These are phyloP conservation scores for Clostera curtula DNA, from an alignment of 2,888 invertebrate genomes.

Conservation along the genomic window DNA sequence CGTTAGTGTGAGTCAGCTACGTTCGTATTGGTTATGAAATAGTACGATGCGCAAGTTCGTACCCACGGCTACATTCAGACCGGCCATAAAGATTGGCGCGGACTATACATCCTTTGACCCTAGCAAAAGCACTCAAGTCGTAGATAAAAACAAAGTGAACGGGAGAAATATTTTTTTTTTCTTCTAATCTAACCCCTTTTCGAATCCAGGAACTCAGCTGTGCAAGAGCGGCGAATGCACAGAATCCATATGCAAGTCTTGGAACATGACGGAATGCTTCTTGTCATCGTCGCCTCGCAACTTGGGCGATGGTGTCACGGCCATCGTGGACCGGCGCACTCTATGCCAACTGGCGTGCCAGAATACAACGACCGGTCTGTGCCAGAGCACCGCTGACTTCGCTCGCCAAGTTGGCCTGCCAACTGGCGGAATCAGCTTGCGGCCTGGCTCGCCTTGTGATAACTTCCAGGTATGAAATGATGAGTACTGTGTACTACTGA, in stretches of 20 bases:
- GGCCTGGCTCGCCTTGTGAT: constrained; percentile 98
- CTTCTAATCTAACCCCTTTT: too few species aligned
- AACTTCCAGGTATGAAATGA: constrained; percentile 95
- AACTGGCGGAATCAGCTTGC: constrained; percentile 86
- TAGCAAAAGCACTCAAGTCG: too few species aligned
- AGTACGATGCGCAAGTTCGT: too few species aligned
- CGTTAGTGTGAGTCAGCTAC: too few species aligned
- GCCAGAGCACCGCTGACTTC: constrained; percentile 92
- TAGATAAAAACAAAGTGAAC: too few species aligned
- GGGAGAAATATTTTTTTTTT: too few species aligned
- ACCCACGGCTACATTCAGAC: too few species aligned
- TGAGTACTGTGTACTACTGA: too few species aligned
- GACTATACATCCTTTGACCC: too few species aligned
- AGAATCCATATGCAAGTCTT: constrained; percentile 95
- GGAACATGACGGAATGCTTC: constrained; percentile 97
- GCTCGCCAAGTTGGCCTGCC: constrained; percentile 83
- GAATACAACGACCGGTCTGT: constrained; percentile 85
- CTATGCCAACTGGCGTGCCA: constrained; percentile 98
- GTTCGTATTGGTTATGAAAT: too few species aligned
- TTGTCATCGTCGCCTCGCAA: constrained; percentile 84
- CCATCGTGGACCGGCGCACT: constrained; percentile 85
- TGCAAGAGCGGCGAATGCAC: constrained; percentile 94
- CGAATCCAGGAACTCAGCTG: constrained; percentile 77
- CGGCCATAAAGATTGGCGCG: too few species aligned
- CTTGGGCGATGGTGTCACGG: constrained; percentile 59